Evolutionary conservation across 1,140 invertebrate species (phyloP).

Genomic region (Rhagoletis zephyria): DNA sequence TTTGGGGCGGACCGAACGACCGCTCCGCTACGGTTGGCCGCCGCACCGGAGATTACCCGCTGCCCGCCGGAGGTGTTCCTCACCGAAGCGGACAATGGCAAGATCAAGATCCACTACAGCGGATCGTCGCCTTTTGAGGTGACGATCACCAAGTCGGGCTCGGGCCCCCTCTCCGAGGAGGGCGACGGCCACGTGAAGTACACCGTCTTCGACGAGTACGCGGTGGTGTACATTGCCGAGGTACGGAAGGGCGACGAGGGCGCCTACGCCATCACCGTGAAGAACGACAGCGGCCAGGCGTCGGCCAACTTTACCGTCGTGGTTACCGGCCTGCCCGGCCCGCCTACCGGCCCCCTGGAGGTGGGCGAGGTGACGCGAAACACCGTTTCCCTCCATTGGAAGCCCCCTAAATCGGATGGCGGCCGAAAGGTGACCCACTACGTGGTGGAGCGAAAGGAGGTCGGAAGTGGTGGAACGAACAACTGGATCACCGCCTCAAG

Average conservation of each 20-base stretch:
- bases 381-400: conserved; percentile 93
- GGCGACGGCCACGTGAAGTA: conserved; percentile 86
- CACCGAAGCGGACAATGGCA: conserved; percentile 94
- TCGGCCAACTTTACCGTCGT: conserved; percentile 87
- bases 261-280: conserved; percentile 84
- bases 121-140: conserved; percentile 94
- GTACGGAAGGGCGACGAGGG: no score
- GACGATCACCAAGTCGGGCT: conserved; percentile 84
- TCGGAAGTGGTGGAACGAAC: conserved; percentile 77
- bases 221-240: conserved; percentile 93
- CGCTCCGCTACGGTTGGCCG: conserved; percentile 90
- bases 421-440: conserved; percentile 92
- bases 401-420: conserved; percentile 92
- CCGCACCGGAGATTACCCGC: conserved; percentile 93
- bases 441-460: conserved; percentile 92
- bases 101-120: conserved; percentile 93
- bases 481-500: conserved; percentile 90
- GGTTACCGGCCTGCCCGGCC: conserved; percentile 93
- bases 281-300: no score
- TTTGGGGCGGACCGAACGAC: conserved; percentile 91
- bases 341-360: conserved; percentile 93
- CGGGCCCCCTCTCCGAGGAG: conserved; percentile 75
- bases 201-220: conserved; percentile 95
- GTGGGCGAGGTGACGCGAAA: conserved; percentile 89
- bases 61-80: conserved; percentile 91